Evolutionary conservation across 2,888 invertebrate genomes (phyloP), one percentile per base, ranked within the genome.

Genomic region (Hypselothyrea guttata): DNA sequence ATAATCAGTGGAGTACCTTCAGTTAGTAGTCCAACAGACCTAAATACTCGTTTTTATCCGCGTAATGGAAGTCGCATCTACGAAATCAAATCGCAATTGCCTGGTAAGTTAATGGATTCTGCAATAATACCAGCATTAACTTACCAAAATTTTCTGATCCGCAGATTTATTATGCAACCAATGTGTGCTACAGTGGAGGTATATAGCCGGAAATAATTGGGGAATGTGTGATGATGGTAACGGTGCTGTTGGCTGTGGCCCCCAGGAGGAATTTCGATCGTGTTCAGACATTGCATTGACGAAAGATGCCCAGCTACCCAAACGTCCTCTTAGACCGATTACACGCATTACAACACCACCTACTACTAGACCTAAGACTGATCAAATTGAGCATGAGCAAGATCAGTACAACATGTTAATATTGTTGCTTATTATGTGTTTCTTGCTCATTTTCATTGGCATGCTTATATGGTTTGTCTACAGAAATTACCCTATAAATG

Each of bases 161-260:
- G 2, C 38, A 81, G 93, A 92, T 33, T 83, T 96, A 11, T 93
- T 93, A 40, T 97, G 97, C 88, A 90, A 92, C 8, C 96, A 96
- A 87, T 97, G 97, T 86, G 93, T 97, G 2, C 90, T 97, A 56
- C 97, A 97, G 86, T 97, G 97, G 97, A 92, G 94, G 72, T 97
- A 97, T 89, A 92, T 95, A 52, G 96, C 97, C 38, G 96, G 94
- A 1, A 96, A 96, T 85, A 95, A 95, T 86, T 96, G 96, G 96
- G 95, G 95, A 0, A 91, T 91, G 9, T 95, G 95, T 82, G 91
- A 91, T 0, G 93, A 95, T 83, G 94, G 94, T 0, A 93, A 92
- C 41, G 95, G 94, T 28, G 94, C 94, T 0, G 94, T 97, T 0
- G 97, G 97, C 0, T 97, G 97, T 85, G 97, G 97, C 0, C 95